Percentiles rank a stretch among this genome's conserved stretches.
Evolutionary conservation across 2,888 invertebrate genomes (phyloP).

Genomic region (Drosophila diplacantha): DNA sequence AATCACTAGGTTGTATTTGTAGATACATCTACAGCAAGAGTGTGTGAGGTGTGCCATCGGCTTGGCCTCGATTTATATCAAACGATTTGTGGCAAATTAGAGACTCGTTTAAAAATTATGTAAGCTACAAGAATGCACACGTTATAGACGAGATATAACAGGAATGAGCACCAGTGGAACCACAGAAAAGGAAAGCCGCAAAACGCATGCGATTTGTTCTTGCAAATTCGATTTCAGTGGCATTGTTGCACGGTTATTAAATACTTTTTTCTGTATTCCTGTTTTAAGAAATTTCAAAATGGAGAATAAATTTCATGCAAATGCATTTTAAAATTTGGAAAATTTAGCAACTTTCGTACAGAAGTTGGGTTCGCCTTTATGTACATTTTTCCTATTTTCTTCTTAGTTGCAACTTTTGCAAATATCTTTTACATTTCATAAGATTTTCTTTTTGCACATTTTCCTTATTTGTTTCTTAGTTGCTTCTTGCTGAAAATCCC

Average conservation of each 20-base stretch:
- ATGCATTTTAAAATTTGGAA: no score
- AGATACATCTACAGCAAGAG: background rate
- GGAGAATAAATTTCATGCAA: no score
- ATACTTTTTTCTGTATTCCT: no score
- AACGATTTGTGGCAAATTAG: background rate
- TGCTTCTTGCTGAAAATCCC: conserved; percentile 1
- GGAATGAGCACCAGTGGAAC: background rate
- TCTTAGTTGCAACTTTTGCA: background rate
- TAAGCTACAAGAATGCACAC: background rate
- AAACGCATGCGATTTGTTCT: background rate
- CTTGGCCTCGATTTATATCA: background rate
- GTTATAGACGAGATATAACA: background rate
- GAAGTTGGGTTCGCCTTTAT: background rate
- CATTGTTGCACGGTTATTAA: no score
- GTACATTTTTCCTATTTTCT: background rate
- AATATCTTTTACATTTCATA: background rate
- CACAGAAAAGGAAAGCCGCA: background rate
- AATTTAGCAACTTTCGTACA: no score
- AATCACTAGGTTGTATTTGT: background rate
- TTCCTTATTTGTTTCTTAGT: background rate
- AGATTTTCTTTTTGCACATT: background rate
- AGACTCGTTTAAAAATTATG: background rate
- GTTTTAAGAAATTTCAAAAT: no score
- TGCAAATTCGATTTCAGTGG: background rate
- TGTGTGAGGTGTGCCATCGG: background rate